A percentile compares a stretch with the other conserved stretches of the same genome.
phyloP scores from a whole-genome alignment of 2,888 invertebrate genomes.

The Hydrotaea cyrtoneurina region DNA sequence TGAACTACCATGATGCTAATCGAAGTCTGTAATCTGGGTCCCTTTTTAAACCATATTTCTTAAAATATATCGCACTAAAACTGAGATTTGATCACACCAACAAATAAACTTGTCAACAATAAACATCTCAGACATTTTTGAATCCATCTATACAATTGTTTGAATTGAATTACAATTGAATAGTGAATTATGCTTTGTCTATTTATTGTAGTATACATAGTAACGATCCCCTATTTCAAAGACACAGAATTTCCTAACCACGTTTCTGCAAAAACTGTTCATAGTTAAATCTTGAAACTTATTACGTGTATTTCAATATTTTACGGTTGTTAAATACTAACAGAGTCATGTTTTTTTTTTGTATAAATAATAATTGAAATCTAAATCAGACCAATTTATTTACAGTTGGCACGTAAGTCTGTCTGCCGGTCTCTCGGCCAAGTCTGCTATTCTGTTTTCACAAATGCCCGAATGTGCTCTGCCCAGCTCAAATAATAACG shows the following conservation, averaged over 20 bases:
- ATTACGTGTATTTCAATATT: neutral
- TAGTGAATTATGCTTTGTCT: too few species aligned
- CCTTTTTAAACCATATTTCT: too few species aligned
- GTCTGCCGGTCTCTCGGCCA: neutral
- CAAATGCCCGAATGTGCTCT: neutral
- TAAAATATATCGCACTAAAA: too few species aligned
- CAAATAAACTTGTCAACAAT: too few species aligned
- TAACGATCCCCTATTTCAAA: neutral
- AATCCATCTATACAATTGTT: too few species aligned
- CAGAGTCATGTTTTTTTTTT: neutral
- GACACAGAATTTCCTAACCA: neutral
- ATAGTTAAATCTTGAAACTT: neutral
- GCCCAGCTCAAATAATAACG: neutral
- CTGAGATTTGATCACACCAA: too few species aligned
- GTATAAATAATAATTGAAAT: conserved; percentile 17
- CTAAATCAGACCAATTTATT: conserved; percentile 8
- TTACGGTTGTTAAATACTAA: neutral
- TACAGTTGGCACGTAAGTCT: neutral
- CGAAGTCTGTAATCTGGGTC: too few species aligned
- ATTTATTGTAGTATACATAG: too few species aligned
- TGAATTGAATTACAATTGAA: too few species aligned
- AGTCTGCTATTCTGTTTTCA: neutral
- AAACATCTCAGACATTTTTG: too few species aligned
- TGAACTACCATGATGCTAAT: too few species aligned
- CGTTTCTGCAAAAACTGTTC: neutral